These are phyloP conservation scores for Leptestheria dahalacensis DNA, from an alignment of 1,140 invertebrate species.

Conservation along the genomic window DNA sequence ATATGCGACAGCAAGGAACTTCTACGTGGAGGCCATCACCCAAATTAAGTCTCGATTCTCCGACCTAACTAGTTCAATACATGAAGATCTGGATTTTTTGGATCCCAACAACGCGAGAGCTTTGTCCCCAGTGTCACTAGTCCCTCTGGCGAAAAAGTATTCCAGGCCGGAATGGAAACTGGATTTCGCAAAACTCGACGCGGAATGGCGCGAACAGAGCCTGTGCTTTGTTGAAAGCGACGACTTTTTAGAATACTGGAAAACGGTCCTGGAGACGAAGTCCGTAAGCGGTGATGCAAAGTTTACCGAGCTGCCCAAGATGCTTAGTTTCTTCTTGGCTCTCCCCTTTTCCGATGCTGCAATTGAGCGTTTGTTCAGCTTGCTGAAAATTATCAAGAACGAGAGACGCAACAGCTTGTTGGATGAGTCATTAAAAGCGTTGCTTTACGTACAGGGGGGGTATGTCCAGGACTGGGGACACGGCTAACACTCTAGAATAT, in stretches of 20 bases:
- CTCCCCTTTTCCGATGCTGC: slow-evolving; percentile 4
- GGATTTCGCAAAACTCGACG: not conserved
- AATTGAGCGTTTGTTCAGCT: slow-evolving; percentile 2
- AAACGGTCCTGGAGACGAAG: not conserved
- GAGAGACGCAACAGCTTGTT: not conserved
- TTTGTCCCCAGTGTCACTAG: not conserved
- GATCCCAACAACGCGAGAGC: not conserved
- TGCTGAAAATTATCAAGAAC: slow-evolving; percentile 6
- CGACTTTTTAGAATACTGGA: not conserved
- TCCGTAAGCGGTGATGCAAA: not conserved
- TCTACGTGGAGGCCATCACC: not conserved
- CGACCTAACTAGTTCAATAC: not conserved
- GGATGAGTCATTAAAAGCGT: not conserved
- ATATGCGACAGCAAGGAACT: not conserved
- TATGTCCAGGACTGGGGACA: not conserved
- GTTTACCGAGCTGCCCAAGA: slow-evolving; percentile 5
- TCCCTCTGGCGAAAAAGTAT: not conserved
- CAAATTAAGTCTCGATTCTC: not conserved
- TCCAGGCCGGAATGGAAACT: not conserved
- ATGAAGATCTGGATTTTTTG: not conserved
- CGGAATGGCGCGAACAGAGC: slow-evolving; percentile 4
- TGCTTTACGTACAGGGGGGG: not conserved
- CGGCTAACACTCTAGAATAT: not conserved
- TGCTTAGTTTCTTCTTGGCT: not conserved
- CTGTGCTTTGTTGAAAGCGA: not conserved